Conservation (phyloP, 2,797 vertebrate species). For the Geotrypetes seraphini region DNA sequence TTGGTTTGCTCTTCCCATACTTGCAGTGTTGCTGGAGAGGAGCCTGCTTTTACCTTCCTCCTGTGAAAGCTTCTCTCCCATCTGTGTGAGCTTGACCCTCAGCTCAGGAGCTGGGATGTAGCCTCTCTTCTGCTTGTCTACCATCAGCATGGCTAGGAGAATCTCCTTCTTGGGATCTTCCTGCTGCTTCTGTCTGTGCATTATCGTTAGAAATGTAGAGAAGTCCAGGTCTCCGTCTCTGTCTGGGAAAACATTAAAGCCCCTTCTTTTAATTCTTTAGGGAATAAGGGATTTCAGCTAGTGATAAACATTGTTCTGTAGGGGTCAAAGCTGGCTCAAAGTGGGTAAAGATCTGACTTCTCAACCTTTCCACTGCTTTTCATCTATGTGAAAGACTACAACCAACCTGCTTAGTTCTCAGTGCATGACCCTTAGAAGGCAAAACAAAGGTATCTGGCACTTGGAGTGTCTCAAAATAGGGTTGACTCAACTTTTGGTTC, state of each 20-base stretch:
- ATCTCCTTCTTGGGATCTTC: slow-evolving; percentile 85
- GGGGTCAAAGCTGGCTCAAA: fast-evolving
- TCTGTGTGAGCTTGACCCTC: slow-evolving; percentile 71
- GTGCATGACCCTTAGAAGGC: too few relatives aligned
- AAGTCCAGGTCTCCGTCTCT: slow-evolving; percentile 77
- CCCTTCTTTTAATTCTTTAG: too few relatives aligned
- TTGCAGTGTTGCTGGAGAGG: too few relatives aligned
- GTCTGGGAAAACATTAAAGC: slow-evolving; percentile 50
- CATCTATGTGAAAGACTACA: too few relatives aligned
- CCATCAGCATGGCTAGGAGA: slow-evolving; percentile 80
- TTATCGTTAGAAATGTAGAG: slow-evolving; percentile 85
- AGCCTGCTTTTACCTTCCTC: slow-evolving; percentile 77
- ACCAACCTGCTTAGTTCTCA: too few relatives aligned
- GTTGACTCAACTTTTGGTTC: too few relatives aligned
- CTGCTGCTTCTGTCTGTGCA: slow-evolving; percentile 84
- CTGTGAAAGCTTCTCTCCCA: slow-evolving; percentile 83
- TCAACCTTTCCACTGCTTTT: too few relatives aligned
- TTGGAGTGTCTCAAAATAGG: too few relatives aligned
- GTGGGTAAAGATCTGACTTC: neutral
- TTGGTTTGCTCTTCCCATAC: too few relatives aligned
- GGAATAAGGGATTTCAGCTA: too few relatives aligned
- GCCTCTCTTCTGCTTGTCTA: slow-evolving; percentile 79
- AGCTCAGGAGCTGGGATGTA: slow-evolving; percentile 69
- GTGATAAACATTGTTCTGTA: too few relatives aligned
- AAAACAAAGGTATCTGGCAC: too few relatives aligned